Conservation (phyloP, 2,888 invertebrate genomes). For the Gastrophysa polygoni region DNA sequence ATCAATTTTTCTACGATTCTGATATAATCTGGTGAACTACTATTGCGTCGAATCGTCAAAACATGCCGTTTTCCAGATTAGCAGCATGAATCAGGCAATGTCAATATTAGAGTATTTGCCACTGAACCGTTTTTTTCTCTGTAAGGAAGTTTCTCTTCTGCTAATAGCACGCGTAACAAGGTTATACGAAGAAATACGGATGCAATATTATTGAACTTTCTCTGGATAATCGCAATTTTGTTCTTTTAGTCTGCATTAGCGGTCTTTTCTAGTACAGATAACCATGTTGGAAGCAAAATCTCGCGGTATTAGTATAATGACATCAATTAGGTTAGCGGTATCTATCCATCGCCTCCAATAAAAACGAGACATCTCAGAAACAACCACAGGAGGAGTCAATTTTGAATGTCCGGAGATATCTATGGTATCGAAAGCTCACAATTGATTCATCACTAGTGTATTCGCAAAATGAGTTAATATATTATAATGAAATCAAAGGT, state of each 20-base stretch:
- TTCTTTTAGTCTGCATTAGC: slow-evolving; percentile 36
- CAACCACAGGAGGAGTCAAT: no score
- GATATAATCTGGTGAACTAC: slow-evolving; percentile 29
- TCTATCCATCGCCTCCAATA: no score
- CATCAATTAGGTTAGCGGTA: no score
- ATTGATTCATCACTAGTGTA: no score
- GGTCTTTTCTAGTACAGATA: not conserved
- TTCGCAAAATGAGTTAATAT: no score
- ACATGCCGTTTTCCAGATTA: slow-evolving; percentile 32
- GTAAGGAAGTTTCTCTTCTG: slow-evolving; percentile 50
- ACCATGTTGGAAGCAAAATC: not conserved
- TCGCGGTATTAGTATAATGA: no score
- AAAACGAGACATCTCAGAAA: no score
- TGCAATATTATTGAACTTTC: slow-evolving; percentile 56
- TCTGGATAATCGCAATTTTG: slow-evolving; percentile 50
- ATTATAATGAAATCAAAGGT: no score
- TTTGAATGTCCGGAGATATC: no score
- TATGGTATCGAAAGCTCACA: no score
- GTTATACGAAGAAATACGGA: slow-evolving; percentile 54
- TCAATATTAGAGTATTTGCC: slow-evolving; percentile 49
- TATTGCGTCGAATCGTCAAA: slow-evolving; percentile 21
- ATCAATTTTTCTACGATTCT: no score
- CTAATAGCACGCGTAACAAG: slow-evolving; percentile 54
- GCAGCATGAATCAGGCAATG: slow-evolving; percentile 47
- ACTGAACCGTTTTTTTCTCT: slow-evolving; percentile 26